Conservation (phyloP, 2,797 vertebrate genomes). For the Lindbergichthys nudifrons region DNA sequence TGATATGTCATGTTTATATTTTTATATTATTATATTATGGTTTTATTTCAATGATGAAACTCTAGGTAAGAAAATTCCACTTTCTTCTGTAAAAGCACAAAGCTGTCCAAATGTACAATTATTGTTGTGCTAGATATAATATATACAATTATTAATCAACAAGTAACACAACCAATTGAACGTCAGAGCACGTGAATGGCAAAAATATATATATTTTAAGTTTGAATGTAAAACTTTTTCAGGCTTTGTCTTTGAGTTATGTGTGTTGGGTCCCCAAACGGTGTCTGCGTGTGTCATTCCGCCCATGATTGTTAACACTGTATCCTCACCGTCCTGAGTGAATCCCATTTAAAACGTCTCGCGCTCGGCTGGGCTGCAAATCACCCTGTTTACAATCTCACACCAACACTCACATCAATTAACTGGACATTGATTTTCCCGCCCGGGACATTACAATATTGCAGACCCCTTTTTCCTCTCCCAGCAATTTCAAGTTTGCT, state of each 20-base stretch:
- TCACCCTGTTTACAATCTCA: constrained; percentile 91
- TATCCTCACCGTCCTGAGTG: constrained; percentile 76
- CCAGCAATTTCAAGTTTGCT: constrained; percentile 70
- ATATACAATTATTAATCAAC: background rate
- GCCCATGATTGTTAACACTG: constrained; percentile 71
- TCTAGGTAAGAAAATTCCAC: background rate
- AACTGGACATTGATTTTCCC: constrained; percentile 90
- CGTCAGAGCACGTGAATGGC: no score
- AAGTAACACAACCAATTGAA: background rate
- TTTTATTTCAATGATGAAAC: background rate
- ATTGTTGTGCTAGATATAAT: background rate
- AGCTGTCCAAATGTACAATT: background rate
- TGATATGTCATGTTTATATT: background rate
- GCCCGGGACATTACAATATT: constrained; percentile 87
- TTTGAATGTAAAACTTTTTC: constrained; percentile 45
- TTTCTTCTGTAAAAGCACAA: background rate
- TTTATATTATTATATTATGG: background rate
- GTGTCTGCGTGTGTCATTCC: constrained; percentile 74
- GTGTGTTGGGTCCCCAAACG: constrained; percentile 60
- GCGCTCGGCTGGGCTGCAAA: constrained; percentile 89
- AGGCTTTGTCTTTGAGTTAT: constrained; percentile 52
- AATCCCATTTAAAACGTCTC: constrained; percentile 88
- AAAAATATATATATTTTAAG: background rate
- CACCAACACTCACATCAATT: constrained; percentile 89
- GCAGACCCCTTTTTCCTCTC: constrained; percentile 70